Evolutionary conservation across 2,113 vertebrate species (phyloP).

Genomic region (Trematomus loennbergii): DNA sequence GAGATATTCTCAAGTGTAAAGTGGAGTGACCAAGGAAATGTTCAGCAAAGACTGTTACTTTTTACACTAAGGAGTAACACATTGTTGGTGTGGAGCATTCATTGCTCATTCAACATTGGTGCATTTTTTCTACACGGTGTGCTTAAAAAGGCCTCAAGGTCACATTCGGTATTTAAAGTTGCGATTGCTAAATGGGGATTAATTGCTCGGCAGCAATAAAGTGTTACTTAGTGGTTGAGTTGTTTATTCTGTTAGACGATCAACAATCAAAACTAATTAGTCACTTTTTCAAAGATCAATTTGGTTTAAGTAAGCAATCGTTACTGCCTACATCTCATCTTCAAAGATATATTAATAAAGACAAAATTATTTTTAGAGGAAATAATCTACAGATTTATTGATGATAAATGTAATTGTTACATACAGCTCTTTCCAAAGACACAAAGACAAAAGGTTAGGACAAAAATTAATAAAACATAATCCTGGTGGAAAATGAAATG

Average conservation of each 20-base stretch:
- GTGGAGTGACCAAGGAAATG: neutral
- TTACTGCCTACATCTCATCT: too few relatives aligned
- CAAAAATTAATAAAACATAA: neutral
- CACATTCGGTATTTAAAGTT: constrained; percentile 24
- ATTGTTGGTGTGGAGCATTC: neutral
- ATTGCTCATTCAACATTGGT: neutral
- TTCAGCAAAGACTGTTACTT: neutral
- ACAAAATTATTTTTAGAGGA: neutral
- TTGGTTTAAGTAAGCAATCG: neutral
- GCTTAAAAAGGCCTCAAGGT: neutral
- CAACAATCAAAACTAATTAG: neutral
- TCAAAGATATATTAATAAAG: neutral
- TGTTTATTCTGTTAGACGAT: neutral
- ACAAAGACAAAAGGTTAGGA: neutral
- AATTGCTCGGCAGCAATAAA: constrained; percentile 22
- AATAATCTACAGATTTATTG: too few relatives aligned
- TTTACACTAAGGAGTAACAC: neutral
- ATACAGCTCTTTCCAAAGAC: neutral
- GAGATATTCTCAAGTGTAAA: neutral
- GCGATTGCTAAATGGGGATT: constrained; percentile 5
- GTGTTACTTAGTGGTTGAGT: neutral
- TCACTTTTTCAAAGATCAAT: constrained; percentile 3
- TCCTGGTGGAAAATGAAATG: neutral
- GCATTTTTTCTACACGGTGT: neutral
- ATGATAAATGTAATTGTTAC: neutral